phyloP scores from a whole-genome alignment of 2,797 vertebrate genomes.

The Erethizon dorsatum region DNA sequence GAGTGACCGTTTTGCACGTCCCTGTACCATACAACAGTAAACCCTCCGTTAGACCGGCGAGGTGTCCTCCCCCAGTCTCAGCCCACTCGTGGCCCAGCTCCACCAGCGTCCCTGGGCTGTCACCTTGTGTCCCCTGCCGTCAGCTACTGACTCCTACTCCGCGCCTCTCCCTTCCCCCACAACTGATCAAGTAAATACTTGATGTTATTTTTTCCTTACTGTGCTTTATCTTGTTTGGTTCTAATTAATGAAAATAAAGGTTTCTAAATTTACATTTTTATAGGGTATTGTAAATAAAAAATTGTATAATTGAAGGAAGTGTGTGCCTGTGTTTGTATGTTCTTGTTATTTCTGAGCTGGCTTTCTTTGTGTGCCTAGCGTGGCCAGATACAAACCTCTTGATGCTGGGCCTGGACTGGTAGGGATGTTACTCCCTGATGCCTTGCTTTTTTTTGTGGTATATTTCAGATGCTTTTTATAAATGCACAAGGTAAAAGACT shows the following conservation, averaged over 20 bases:
- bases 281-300: slow-evolving; percentile 92
- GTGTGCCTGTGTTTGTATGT: slow-evolving; percentile 56
- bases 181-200: slow-evolving; percentile 83
- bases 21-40: slow-evolving; percentile 81
- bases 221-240: slow-evolving; percentile 87
- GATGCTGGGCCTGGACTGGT: neutral
- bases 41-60: slow-evolving; percentile 60
- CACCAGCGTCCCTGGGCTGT: slow-evolving; percentile 16
- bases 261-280: slow-evolving; percentile 92
- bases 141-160: slow-evolving; percentile 28
- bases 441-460: neutral
- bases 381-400: neutral
- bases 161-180: slow-evolving; percentile 46
- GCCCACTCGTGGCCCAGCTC: neutral
- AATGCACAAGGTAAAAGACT: neutral
- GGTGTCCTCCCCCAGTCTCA: no score
- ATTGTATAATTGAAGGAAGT: slow-evolving; percentile 88
- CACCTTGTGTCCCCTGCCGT: neutral
- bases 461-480: neutral
- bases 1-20: slow-evolving; percentile 87
- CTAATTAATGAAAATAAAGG: slow-evolving; percentile 89
- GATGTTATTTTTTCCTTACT: slow-evolving; percentile 81
- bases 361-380: neutral
- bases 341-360: neutral
- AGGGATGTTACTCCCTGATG: neutral